phyloP scores from a whole-genome alignment of 1,140 invertebrate species.

The Drosophila kanapiae region DNA sequence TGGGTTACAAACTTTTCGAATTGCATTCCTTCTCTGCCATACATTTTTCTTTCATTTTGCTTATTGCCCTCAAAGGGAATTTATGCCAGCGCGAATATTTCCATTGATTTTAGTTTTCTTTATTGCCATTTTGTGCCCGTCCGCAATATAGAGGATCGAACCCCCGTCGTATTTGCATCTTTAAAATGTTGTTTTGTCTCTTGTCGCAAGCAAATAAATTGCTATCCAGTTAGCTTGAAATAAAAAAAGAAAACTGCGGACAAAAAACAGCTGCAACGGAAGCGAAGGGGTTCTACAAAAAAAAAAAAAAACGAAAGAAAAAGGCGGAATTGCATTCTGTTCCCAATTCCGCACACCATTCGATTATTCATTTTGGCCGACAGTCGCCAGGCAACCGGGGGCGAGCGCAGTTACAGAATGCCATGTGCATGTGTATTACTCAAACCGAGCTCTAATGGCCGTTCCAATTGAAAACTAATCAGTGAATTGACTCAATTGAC shows the following conservation, averaged over 20 bases:
- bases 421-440: conserved; percentile 40
- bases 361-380: conserved; percentile 51
- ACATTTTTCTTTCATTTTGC: conserved; percentile 38
- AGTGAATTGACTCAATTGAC: conserved; percentile 41
- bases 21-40: conserved; percentile 15
- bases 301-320: conserved; percentile 44
- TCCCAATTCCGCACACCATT: conserved; percentile 41
- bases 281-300: conserved; percentile 29
- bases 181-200: conserved; percentile 58
- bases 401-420: conserved; percentile 17
- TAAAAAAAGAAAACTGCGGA: conserved; percentile 14
- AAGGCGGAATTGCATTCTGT: conserved; percentile 20
- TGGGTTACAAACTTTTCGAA: conserved; percentile 74
- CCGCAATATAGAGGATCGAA: conserved; percentile 9
- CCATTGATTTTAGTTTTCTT: conserved; percentile 78
- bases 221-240: conserved; percentile 35
- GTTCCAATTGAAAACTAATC: conserved; percentile 59
- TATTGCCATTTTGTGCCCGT: conserved; percentile 57
- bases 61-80: conserved; percentile 54
- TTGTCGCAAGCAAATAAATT: conserved; percentile 72
- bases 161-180: conserved; percentile 49
- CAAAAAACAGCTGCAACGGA: conserved; percentile 31
- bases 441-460: conserved; percentile 47
- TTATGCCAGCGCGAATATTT: conserved; percentile 79
- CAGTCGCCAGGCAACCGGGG: conserved; percentile 35